Evolutionary conservation across 2,888 invertebrate genomes (phyloP).

Genomic region (Ferrisia virgata): DNA sequence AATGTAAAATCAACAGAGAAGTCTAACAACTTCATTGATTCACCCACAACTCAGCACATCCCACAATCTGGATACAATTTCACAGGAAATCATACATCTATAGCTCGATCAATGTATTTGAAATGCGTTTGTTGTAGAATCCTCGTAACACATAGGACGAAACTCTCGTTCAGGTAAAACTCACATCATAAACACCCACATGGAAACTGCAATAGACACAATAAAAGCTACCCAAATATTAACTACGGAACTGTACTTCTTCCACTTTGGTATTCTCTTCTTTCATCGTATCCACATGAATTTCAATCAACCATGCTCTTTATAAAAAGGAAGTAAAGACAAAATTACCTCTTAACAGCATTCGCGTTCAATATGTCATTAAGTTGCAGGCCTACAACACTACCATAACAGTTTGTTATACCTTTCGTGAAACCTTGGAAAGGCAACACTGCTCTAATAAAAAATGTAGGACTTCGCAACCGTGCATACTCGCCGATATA

Average conservation of each 20-base stretch:
- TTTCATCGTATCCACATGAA: not conserved
- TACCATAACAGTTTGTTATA: not conserved
- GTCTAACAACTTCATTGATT: too few species aligned
- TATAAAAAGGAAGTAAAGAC: not conserved
- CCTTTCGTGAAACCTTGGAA: not conserved
- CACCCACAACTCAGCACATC: too few species aligned
- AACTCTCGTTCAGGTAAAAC: not conserved
- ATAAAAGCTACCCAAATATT: not conserved
- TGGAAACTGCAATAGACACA: not conserved
- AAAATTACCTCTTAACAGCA: not conserved
- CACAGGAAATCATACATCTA: too few species aligned
- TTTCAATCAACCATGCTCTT: not conserved
- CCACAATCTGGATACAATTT: too few species aligned
- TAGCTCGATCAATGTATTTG: too few species aligned
- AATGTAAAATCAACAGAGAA: too few species aligned
- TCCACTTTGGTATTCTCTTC: not conserved
- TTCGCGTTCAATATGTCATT: not conserved
- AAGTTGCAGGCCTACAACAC: not conserved
- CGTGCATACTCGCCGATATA: slow-evolving; percentile 10
- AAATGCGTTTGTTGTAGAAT: too few species aligned
- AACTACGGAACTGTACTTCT: not conserved
- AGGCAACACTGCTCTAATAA: slow-evolving; percentile 5
- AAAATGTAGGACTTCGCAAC: slow-evolving; percentile 31
- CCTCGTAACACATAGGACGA: too few species aligned
- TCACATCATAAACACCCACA: not conserved